These are phyloP conservation scores for Oryzias sinensis DNA, from an alignment of 2,797 vertebrate species.

Conservation along the genomic window DNA sequence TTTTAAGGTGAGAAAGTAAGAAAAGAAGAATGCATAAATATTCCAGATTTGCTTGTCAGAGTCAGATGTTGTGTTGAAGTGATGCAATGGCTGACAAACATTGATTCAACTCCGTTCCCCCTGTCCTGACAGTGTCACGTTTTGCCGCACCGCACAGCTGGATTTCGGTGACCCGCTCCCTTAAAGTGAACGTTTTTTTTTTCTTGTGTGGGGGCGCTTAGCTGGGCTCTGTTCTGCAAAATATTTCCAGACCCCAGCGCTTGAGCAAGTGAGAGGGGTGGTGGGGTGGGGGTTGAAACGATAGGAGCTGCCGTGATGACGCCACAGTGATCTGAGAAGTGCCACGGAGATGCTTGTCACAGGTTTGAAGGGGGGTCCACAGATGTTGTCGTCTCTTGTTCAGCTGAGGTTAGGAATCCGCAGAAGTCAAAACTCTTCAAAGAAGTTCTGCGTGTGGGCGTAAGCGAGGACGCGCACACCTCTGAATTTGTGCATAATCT, in stretches of 20 bases:
- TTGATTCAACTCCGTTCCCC: constrained; percentile 24
- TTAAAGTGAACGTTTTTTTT: constrained; percentile 26
- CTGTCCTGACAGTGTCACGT: constrained; percentile 19
- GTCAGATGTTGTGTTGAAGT: constrained; percentile 5
- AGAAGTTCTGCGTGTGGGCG: constrained; percentile 23
- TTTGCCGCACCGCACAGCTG: constrained; percentile 20
- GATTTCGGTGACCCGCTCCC: constrained; percentile 16
- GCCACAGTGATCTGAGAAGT: constrained; percentile 67
- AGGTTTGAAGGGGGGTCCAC: constrained; percentile 28
- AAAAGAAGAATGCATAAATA: neutral
- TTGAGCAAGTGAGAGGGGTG: constrained; percentile 49
- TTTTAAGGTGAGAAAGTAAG: too few relatives aligned
- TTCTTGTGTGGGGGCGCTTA: constrained; percentile 23
- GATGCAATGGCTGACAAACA: constrained; percentile 23
- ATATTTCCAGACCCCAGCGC: constrained; percentile 51
- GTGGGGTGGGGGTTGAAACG: constrained; percentile 60
- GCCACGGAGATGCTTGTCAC: constrained; percentile 68
- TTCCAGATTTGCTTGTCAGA: constrained; percentile 1
- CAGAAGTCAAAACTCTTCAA: constrained; percentile 59
- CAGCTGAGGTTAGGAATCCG: constrained; percentile 61
- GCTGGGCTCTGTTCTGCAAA: constrained; percentile 43
- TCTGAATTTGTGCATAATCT: constrained; percentile 17
- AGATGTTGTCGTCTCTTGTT: constrained; percentile 67
- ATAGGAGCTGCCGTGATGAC: constrained; percentile 54
- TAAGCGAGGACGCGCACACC: constrained; percentile 6